Evolutionary conservation across 2,113 vertebrate species (phyloP).

Genomic region (Potamarius usumacintae): DNA sequence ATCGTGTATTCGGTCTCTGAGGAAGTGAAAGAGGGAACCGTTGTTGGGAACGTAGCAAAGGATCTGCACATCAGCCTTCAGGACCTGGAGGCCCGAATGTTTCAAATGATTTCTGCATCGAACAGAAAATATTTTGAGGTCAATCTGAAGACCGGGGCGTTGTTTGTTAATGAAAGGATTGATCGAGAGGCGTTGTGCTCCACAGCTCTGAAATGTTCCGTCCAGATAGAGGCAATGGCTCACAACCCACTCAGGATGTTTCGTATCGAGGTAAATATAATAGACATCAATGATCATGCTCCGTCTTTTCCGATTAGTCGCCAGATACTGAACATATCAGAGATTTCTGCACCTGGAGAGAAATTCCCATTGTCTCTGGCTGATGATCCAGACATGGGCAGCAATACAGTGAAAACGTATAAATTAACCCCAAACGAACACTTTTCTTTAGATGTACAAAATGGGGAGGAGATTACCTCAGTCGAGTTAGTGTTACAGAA

Average conservation of each 20-base stretch:
- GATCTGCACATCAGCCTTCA: conserved; percentile 66
- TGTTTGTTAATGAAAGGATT: conserved; percentile 66
- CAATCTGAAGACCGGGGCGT: conserved; percentile 67
- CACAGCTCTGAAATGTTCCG: conserved; percentile 61
- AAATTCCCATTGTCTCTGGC: conserved; percentile 62
- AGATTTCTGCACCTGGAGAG: conserved; percentile 49
- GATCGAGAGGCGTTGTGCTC: conserved; percentile 71
- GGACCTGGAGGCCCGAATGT: conserved; percentile 66
- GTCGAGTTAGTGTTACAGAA: conserved; percentile 69
- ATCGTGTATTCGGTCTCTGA: conserved; percentile 69
- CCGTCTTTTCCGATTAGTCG: conserved; percentile 57
- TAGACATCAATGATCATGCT: conserved; percentile 70
- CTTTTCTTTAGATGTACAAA: conserved; percentile 62
- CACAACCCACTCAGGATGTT: conserved; percentile 69
- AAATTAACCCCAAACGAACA: conserved; percentile 60
- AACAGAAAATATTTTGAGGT: conserved; percentile 70
- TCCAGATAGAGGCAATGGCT: conserved; percentile 70
- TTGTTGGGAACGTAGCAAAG: conserved; percentile 72
- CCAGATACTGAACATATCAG: conserved; percentile 58
- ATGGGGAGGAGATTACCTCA: conserved; percentile 65
- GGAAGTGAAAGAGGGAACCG: conserved; percentile 67
- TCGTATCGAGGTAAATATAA: conserved; percentile 63
- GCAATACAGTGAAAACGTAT: conserved; percentile 62
- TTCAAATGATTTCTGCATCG: conserved; percentile 65
- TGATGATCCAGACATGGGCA: conserved; percentile 64